A percentile compares a stretch with the other conserved stretches of the same genome.
Conservation (phyloP, 1,140 invertebrate genomes). For the Zaprionus vittiger region DNA sequence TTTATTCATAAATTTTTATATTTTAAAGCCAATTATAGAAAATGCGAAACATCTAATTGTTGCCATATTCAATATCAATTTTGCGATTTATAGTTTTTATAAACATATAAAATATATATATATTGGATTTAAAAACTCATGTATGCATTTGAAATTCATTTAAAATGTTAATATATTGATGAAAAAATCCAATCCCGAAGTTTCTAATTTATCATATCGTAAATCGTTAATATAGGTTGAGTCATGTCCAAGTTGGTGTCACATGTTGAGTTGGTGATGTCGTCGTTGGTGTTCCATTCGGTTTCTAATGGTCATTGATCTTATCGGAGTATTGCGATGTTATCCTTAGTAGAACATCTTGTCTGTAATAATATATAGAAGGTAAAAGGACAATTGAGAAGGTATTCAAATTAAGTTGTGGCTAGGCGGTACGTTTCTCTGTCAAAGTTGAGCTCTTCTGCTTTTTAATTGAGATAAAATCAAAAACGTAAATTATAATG, state of each 20-base stretch:
- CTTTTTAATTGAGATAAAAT: constrained; percentile 57
- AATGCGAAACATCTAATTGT: constrained; percentile 70
- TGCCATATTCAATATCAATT: constrained; percentile 68
- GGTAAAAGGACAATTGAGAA: neutral
- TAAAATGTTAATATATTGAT: constrained; percentile 66
- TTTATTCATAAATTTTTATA: constrained; percentile 51
- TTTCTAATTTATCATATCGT: constrained; percentile 46
- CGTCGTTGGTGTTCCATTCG: constrained; percentile 18
- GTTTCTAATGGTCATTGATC: constrained; percentile 4
- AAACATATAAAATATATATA: constrained; percentile 80
- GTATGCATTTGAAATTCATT: constrained; percentile 67
- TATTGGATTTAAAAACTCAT: constrained; percentile 69
- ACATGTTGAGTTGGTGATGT: constrained; percentile 29
- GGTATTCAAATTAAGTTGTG: neutral
- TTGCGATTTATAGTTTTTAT: constrained; percentile 73
- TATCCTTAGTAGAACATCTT: constrained; percentile 38
- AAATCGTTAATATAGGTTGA: constrained; percentile 28
- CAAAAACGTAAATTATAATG: constrained; percentile 59
- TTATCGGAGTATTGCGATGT: neutral
- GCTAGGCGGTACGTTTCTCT: constrained; percentile 52
- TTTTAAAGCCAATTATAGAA: constrained; percentile 79
- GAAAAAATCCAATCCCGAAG: constrained; percentile 69
- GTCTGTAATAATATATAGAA: constrained; percentile 31
- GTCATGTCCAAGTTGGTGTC: constrained; percentile 33
- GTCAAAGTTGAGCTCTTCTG: constrained; percentile 78